Conservation (phyloP, 2,113 vertebrate species). For the Sander lucioperca region DNA sequence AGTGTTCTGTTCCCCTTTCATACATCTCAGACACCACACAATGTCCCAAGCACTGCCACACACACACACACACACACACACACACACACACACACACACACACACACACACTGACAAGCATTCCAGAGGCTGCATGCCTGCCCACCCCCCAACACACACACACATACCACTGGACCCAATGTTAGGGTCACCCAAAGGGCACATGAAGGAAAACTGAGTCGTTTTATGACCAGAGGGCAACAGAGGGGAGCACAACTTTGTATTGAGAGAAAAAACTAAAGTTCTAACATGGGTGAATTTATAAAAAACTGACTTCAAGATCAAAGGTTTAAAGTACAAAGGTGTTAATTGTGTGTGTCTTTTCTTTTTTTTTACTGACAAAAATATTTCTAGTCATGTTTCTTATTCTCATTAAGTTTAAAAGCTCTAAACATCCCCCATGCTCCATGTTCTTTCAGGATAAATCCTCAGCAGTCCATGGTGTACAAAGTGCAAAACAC, state of each 20-base stretch:
- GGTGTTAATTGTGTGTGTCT: background rate
- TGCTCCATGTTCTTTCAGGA: background rate
- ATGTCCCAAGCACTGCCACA: background rate
- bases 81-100: conserved; percentile 35
- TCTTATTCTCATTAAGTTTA: background rate
- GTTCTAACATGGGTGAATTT: conserved; percentile 18
- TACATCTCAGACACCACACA: conserved; percentile 31
- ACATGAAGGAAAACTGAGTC: conserved; percentile 49
- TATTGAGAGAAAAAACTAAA: conserved; percentile 30
- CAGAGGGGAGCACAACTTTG: conserved; percentile 29
- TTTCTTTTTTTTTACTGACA: background rate
- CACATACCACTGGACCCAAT: conserved; percentile 60
- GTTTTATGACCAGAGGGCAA: conserved; percentile 54
- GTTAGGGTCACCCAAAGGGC: conserved; percentile 65
- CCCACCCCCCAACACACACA: conserved; percentile 17
- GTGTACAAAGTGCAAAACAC: conserved; percentile 54
- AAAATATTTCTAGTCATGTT: background rate
- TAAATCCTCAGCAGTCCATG: conserved; percentile 26
- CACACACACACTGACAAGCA: conserved; percentile 49
- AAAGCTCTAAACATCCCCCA: background rate
- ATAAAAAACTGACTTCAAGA: background rate
- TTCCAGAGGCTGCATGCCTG: conserved; percentile 55
- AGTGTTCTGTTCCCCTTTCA: background rate
- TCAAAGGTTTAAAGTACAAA: conserved; percentile 19
- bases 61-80: conserved; percentile 38